phyloP scores from a whole-genome alignment of 2,888 invertebrate species.

The Orthonevra nobilis region DNA sequence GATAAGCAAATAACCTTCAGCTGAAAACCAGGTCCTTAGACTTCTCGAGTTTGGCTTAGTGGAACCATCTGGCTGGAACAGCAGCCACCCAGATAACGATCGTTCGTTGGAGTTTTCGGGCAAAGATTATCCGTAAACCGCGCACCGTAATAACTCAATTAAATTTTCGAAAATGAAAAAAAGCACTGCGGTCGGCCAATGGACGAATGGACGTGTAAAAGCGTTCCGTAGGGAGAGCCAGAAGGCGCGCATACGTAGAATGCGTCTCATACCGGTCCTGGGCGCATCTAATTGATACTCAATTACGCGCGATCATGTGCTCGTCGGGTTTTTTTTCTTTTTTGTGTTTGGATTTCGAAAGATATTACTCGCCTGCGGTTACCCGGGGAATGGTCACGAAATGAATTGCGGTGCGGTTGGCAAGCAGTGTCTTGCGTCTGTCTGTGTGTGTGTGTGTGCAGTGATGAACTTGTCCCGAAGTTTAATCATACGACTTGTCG shows the following conservation, averaged over 20 bases:
- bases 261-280: conserved; percentile 42
- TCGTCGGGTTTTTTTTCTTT: conserved; percentile 40
- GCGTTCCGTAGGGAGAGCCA: conserved; percentile 48
- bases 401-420: conserved; percentile 38
- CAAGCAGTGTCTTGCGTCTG: too few relatives aligned
- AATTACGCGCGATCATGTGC: conserved; percentile 64
- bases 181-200: conserved; percentile 26
- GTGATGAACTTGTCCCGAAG: conserved; percentile 60
- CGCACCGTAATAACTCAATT: conserved; percentile 65
- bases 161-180: conserved; percentile 57
- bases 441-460: conserved; percentile 1
- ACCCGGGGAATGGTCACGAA: conserved; percentile 50
- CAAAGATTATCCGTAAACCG: conserved; percentile 49
- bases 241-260: conserved; percentile 14
- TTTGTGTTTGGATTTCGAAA: conserved; percentile 56
- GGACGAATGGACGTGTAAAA: conserved; percentile 24
- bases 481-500: conserved; percentile 22
- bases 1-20: conserved; percentile 64
- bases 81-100: conserved; percentile 69
- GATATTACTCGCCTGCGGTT: conserved; percentile 66
- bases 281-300: conserved; percentile 67
- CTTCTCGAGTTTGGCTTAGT: neutral
- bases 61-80: conserved; percentile 51
- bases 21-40: conserved; percentile 20
- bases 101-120: conserved; percentile 18